A percentile compares a stretch with the other conserved stretches of the same genome.
Evolutionary conservation across 64 coral and sea anemone species (phyloP).

Genomic region (Acropora tenuis): DNA sequence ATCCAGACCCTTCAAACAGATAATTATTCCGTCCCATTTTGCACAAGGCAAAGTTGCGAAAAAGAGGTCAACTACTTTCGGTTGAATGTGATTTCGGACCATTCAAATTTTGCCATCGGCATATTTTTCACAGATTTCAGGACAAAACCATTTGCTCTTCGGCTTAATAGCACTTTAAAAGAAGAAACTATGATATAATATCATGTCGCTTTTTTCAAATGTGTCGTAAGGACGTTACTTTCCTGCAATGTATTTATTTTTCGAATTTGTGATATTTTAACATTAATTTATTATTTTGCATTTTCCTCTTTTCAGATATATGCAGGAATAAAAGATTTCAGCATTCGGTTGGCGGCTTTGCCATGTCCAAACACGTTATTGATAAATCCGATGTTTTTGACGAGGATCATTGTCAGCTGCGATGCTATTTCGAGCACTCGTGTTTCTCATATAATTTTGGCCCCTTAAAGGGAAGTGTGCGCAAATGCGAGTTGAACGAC

Average conservation of each 20-base stretch:
- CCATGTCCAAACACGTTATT: not conserved
- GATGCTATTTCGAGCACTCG: not conserved
- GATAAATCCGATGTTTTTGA: not conserved
- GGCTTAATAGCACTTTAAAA: not conserved
- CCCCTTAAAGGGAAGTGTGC: not conserved
- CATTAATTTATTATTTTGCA: not conserved
- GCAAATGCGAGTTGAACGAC: not conserved
- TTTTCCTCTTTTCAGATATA: not conserved
- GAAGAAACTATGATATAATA: not conserved
- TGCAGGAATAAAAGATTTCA: not conserved
- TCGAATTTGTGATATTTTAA: too few relatives aligned
- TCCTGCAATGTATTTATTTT: too few relatives aligned
- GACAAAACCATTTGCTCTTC: too few relatives aligned
- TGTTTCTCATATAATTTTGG: slow-evolving; percentile 19
- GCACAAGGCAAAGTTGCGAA: too few relatives aligned
- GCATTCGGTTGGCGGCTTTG: not conserved
- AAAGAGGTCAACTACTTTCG: too few relatives aligned
- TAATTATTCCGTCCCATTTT: too few relatives aligned
- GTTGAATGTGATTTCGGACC: too few relatives aligned
- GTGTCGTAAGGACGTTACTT: too few relatives aligned
- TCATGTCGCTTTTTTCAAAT: too few relatives aligned
- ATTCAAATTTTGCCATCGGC: too few relatives aligned
- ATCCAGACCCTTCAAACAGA: too few relatives aligned
- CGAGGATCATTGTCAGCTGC: not conserved
- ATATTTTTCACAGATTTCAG: too few relatives aligned